Evolutionary conservation across 2,888 invertebrate species (phyloP), one percentile per base, ranked within the genome.

Genomic region (Argyra leucocephala): DNA sequence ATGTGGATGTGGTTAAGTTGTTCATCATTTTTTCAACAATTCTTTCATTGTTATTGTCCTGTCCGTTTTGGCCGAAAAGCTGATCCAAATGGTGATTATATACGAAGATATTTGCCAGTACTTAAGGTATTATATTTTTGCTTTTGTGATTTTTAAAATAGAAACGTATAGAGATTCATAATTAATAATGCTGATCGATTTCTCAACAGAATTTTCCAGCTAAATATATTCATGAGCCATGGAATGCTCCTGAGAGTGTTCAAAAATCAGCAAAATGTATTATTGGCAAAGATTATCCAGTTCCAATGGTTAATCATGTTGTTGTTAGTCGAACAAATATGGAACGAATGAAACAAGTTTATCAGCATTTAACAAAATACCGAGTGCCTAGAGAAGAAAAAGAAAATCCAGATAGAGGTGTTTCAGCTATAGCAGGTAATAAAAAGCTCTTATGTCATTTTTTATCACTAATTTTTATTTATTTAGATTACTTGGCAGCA

Each of bases 1-100:
- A 89, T 89, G 76, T 90, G 89, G 89, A 87, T 89, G 87, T 90
- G 89, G 89, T 85, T 89, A 0, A 88, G 88, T 2, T 87, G 87
- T 23, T 86, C 86, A 37, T 88, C 89, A n/a, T 89, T 89, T 79
- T 89, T 89, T 73, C 84, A 85, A 64, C 78, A 88, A 60, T 80
- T 89, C 69, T 88, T 89, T 77, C 84, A 87, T 22, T 88, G 85
- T 74, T 85, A 86, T 5, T 87, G 88, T 70, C 89, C 89, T 0
- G 84, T 88, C 68, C 84, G 83, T 0, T 83, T 88, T 70, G 88
- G 88, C 2, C 84, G 83, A 70, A 82, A 88, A 2, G 82, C 88
- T 22, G 89, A 89, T 78, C 87, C 88, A 23, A 81, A 83, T 72
- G 89, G 88, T 23, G 83, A 84, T 72, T 89, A 87, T 76, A 86